Evolutionary conservation across 2,888 invertebrate genomes (phyloP), one percentile per base, ranked within the genome.

Genomic region (Galeopsomyia nigrocyanea): DNA sequence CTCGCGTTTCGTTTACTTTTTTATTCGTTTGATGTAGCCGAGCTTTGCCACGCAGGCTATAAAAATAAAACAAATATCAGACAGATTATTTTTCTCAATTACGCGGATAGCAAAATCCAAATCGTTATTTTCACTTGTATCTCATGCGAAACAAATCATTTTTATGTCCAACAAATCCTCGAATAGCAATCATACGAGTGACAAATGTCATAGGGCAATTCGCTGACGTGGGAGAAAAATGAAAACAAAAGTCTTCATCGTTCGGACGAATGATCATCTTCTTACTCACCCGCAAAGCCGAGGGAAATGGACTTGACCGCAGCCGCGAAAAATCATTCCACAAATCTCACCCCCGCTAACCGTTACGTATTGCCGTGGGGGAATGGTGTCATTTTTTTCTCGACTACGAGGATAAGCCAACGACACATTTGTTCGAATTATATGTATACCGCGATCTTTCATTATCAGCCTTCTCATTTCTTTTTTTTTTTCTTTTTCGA

Each of bases 391-490:
- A 81, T 82, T 83, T 83, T 79, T 82, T 82, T 79, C 77, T 77
- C 84, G 86, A 85, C 85, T 85, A 79, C 80, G 80, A 79, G 85
- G 85, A 86, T 86, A 86, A 86, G 84, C 58, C 83, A 81, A 65
- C 77, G 73, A 77, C 39, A 80, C 85, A 86, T 86, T 86, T 83
- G 82, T 86, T 85, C 86, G 86, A 86, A 84, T 86, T 86, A 86
- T 85, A 83, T 83, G 46, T 56, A 9, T 84, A 83, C 26, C 57
- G 77, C 80, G 80, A 85, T 86, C 85, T 86, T 86, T 86, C 83
- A 85, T 85, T 85, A 85, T 86, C 84, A 83, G 81, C 78, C 57
- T 55, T 17, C 21, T 50, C 21, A 14, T 55, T 53, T 3, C 49
- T 26, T 17, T 49, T 68, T 49, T 26, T 55, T 53, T 3, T 31